A percentile compares a stretch with the other conserved stretches of the same genome.
These are phyloP conservation scores for Peribatodes rhomboidaria DNA, from an alignment of 2,888 invertebrate species.

Conservation along the genomic window DNA sequence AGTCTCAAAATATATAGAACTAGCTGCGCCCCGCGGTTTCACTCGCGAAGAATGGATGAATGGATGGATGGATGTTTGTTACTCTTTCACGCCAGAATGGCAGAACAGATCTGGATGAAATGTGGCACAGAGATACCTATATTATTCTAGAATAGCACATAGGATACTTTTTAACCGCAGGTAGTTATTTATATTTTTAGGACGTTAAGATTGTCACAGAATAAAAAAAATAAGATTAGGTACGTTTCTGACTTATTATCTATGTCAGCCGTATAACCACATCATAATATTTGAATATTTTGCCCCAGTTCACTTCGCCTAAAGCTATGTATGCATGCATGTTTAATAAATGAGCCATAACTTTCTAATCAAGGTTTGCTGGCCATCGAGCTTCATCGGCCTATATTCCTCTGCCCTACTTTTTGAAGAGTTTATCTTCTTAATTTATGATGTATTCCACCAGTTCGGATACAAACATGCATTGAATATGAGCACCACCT, in stretches of 20 bases:
- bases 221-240: too few relatives aligned
- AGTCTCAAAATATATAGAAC: too few relatives aligned
- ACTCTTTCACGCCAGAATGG: too few relatives aligned
- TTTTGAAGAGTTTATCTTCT: conserved; percentile 33
- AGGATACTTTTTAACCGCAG: too few relatives aligned
- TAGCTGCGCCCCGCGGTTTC: too few relatives aligned
- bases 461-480: conserved; percentile 7
- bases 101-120: too few relatives aligned
- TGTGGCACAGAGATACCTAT: too few relatives aligned
- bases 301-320: conserved; percentile 9
- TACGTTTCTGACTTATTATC: conserved; percentile 1
- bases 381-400: conserved; percentile 24
- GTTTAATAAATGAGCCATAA: conserved; percentile 31
- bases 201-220: too few relatives aligned
- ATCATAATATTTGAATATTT: background rate
- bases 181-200: too few relatives aligned
- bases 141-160: too few relatives aligned
- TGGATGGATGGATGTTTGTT: too few relatives aligned
- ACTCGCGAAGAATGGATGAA: too few relatives aligned
- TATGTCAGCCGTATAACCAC: background rate
- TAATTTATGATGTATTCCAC: conserved; percentile 24
- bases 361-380: conserved; percentile 28
- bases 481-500: conserved; percentile 4
- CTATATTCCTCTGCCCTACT: conserved; percentile 29
- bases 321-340: conserved; percentile 22